These are phyloP conservation scores for Hepsetus odoe DNA, from an alignment of 2,113 vertebrate species.

Conservation along the genomic window DNA sequence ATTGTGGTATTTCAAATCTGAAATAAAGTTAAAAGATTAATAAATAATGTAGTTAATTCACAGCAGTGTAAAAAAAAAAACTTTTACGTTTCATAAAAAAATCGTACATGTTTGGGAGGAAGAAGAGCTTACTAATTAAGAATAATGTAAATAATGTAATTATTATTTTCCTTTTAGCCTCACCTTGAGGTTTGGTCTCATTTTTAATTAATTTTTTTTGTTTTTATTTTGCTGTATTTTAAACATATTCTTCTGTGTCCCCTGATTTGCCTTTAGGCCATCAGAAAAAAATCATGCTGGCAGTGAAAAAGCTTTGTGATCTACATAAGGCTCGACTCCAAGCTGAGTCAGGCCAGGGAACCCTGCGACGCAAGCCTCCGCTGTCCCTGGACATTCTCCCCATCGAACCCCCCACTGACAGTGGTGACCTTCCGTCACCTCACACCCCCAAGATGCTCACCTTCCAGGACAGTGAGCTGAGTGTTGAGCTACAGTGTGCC, in stretches of 20 bases:
- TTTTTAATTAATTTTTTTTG: background rate
- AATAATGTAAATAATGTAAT: too few species aligned
- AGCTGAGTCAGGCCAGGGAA: slow-evolving; percentile 73
- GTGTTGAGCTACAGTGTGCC: slow-evolving; percentile 86
- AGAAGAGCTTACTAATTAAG: too few species aligned
- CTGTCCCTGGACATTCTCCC: slow-evolving; percentile 81
- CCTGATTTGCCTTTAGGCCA: slow-evolving; percentile 77
- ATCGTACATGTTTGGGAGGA: too few species aligned
- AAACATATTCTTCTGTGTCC: too few species aligned
- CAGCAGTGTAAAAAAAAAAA: too few species aligned
- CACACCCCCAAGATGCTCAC: slow-evolving; percentile 84
- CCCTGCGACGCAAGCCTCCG: slow-evolving; percentile 74
- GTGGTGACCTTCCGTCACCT: slow-evolving; percentile 78
- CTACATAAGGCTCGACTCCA: slow-evolving; percentile 83
- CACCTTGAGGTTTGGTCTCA: too few species aligned
- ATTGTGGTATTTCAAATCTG: too few species aligned
- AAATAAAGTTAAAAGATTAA: too few species aligned
- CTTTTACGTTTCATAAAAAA: too few species aligned
- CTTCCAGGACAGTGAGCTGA: slow-evolving; percentile 92
- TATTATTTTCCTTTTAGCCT: too few species aligned
- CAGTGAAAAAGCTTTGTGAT: slow-evolving; percentile 88
- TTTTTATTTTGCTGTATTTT: too few species aligned
- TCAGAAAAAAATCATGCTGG: slow-evolving; percentile 98
- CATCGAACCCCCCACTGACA: slow-evolving; percentile 80
- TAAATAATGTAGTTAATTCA: too few species aligned